Conservation (phyloP, 2,888 invertebrate genomes). For the Drosophila setosimentum region DNA sequence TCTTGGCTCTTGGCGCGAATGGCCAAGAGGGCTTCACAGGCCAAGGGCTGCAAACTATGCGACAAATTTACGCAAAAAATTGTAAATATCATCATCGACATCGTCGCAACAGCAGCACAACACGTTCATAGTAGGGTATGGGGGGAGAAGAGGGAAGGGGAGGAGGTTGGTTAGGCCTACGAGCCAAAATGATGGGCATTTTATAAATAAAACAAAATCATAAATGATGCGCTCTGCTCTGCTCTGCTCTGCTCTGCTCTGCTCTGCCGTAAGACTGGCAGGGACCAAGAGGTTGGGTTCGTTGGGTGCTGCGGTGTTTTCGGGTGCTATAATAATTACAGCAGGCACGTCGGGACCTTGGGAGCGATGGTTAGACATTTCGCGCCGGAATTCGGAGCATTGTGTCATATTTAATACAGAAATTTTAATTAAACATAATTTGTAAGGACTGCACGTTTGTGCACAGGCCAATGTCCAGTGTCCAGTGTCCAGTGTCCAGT, state of each 20-base stretch:
- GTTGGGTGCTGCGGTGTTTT: slow-evolving; percentile 23
- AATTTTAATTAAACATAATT: slow-evolving; percentile 85
- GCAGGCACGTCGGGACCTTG: slow-evolving; percentile 37
- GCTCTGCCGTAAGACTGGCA: slow-evolving; percentile 13
- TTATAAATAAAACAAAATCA: slow-evolving; percentile 81
- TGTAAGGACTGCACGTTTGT: slow-evolving; percentile 84
- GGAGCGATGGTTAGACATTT: slow-evolving; percentile 65
- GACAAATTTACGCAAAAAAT: slow-evolving; percentile 73
- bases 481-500: slow-evolving; percentile 1
- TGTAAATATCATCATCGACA: slow-evolving; percentile 79
- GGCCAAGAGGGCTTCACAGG: slow-evolving; percentile 45
- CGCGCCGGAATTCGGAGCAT: slow-evolving; percentile 85
- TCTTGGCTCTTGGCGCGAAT: slow-evolving; percentile 60
- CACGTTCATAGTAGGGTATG: neutral
- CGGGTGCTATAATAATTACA: slow-evolving; percentile 76
- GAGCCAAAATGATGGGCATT: slow-evolving; percentile 68
- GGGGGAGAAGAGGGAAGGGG: neutral
- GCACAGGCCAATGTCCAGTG: slow-evolving; percentile 22
- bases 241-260: neutral
- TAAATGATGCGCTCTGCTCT: slow-evolving; percentile 62
- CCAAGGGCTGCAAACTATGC: slow-evolving; percentile 58
- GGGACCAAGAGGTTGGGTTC: neutral
- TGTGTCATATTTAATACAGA: slow-evolving; percentile 86
- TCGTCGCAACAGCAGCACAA: slow-evolving; percentile 28
- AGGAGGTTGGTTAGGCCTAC: slow-evolving; percentile 4